Conservation (phyloP, 2,797 vertebrate genomes). For the Acrocephalus scirpaceus region DNA sequence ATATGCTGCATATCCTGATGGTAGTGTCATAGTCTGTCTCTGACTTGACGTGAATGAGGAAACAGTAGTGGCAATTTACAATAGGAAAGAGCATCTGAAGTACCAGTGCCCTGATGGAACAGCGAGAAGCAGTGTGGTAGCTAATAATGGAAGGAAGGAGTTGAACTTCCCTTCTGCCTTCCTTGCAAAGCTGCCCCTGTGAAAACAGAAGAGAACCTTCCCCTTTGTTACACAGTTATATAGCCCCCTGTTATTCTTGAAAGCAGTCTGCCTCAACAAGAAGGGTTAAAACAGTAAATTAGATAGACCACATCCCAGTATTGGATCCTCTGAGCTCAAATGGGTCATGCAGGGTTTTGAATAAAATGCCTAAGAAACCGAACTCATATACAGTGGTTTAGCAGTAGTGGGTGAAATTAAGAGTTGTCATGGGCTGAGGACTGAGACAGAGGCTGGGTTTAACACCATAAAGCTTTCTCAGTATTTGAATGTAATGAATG, state of each 20-base stretch:
- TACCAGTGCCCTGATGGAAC: not conserved
- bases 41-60: not conserved
- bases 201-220: not conserved
- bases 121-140: not conserved
- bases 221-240: not conserved
- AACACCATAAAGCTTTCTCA: not conserved
- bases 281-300: not conserved
- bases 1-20: not conserved
- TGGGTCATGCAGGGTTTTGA: not conserved
- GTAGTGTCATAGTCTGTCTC: not conserved
- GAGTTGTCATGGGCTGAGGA: not conserved
- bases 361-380: not conserved
- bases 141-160: not conserved
- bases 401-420: not conserved
- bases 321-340: not conserved
- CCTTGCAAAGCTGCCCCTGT: not conserved
- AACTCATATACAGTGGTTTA: not conserved
- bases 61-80: not conserved
- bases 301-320: not conserved
- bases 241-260: not conserved
- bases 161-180: not conserved
- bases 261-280: not conserved
- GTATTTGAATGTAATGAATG: not conserved
- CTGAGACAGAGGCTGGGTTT: not conserved
- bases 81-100: not conserved